A percentile compares a stretch with the other conserved stretches of the same genome.
Conservation (phyloP, 2,888 invertebrate species). For the Drosophila phalerata region DNA sequence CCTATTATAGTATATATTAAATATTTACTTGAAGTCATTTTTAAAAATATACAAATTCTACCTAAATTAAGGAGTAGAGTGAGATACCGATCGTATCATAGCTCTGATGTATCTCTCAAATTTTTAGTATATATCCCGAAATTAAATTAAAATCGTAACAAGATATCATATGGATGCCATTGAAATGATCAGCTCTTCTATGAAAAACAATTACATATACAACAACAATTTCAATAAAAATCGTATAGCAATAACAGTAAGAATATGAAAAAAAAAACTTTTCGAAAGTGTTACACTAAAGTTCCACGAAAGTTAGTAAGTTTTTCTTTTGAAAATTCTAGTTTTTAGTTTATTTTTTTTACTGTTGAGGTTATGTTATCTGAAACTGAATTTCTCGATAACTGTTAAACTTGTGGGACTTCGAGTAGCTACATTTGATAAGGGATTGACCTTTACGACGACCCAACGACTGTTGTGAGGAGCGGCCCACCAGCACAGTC, state of each 20-base stretch:
- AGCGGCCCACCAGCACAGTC: slow-evolving; percentile 3
- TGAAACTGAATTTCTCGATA: neutral
- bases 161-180: neutral
- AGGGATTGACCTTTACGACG: slow-evolving; percentile 9
- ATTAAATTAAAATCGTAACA: neutral
- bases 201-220: neutral
- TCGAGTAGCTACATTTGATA: slow-evolving; percentile 30
- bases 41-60: too few species aligned
- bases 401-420: neutral
- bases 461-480: slow-evolving; percentile 1
- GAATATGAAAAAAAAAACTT: neutral
- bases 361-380: slow-evolving; percentile 2
- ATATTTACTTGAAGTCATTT: too few species aligned
- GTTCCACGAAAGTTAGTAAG: neutral
- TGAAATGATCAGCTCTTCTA: slow-evolving; percentile 2
- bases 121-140: neutral
- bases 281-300: neutral
- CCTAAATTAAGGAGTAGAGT: too few species aligned
- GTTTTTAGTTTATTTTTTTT: neutral
- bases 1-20: too few species aligned
- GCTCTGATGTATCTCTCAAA: neutral
- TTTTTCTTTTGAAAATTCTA: neutral
- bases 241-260: neutral
- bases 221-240: neutral
- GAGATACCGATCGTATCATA: too few species aligned